A percentile compares a stretch with the other conserved stretches of the same genome.
phyloP scores from a whole-genome alignment of 2,888 invertebrate genomes.

The Pardosa pseudoannulata region DNA sequence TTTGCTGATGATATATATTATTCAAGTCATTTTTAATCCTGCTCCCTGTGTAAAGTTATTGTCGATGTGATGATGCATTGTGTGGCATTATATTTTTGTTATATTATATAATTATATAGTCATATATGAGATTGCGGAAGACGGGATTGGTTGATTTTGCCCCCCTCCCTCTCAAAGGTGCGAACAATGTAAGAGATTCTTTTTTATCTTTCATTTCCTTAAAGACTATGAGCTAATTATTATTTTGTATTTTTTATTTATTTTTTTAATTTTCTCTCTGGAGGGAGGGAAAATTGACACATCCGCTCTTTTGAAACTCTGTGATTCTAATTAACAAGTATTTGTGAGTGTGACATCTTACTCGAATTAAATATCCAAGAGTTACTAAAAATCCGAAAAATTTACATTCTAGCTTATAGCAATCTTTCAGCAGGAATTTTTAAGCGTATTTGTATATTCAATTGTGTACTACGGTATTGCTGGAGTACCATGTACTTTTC shows the following conservation, averaged over 20 bases:
- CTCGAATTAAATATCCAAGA: too few relatives aligned
- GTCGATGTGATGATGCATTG: conserved; percentile 54
- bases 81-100: conserved; percentile 66
- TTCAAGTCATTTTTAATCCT: conserved; percentile 62
- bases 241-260: conserved; percentile 26
- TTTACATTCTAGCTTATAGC: too few relatives aligned
- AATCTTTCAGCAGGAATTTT: too few relatives aligned
- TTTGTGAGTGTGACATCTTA: conserved; percentile 14
- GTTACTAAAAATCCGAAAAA: too few relatives aligned
- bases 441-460: too few relatives aligned
- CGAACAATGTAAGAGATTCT: conserved; percentile 36
- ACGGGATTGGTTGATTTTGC: background rate
- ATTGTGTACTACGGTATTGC: too few relatives aligned
- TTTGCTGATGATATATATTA: conserved; percentile 54
- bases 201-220: conserved; percentile 6
- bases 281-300: background rate
- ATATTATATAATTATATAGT: conserved; percentile 59
- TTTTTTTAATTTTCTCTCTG: background rate
- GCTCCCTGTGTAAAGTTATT: conserved; percentile 60
- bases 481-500: too few relatives aligned
- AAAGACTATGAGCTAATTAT: conserved; percentile 11
- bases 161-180: background rate
- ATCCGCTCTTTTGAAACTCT: conserved; percentile 4
- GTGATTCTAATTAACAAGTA: conserved; percentile 23
- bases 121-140: conserved; percentile 23